phyloP scores from a whole-genome alignment of 1,140 invertebrate species.

The Hydropsyche tenuis region DNA sequence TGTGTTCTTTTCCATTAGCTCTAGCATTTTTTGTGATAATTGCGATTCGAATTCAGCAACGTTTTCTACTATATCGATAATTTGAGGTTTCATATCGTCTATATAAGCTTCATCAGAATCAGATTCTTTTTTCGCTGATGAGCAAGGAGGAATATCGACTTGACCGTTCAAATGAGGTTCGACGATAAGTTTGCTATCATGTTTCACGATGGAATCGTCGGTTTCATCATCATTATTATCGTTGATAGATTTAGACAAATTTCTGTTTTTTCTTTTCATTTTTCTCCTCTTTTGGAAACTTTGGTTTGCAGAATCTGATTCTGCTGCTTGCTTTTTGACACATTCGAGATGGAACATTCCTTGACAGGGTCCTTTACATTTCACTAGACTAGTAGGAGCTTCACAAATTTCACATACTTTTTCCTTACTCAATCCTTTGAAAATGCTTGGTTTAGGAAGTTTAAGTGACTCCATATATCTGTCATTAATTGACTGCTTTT shows the following conservation, averaged over 20 bases:
- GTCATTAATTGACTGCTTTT: slow-evolving; percentile 14
- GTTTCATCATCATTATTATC: not conserved
- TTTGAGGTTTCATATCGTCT: not conserved
- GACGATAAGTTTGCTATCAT: slow-evolving; percentile 21
- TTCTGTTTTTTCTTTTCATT: slow-evolving; percentile 17
- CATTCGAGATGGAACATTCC: slow-evolving; percentile 64
- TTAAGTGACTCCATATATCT: slow-evolving; percentile 51
- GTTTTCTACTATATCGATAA: slow-evolving; percentile 46
- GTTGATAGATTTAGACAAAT: slow-evolving; percentile 22
- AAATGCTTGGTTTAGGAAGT: slow-evolving; percentile 64
- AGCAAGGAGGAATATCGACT: slow-evolving; percentile 31
- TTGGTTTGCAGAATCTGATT: slow-evolving; percentile 51
- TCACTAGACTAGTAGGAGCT: slow-evolving; percentile 65
- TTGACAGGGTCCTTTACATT: slow-evolving; percentile 68
- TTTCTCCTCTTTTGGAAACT: slow-evolving; percentile 47
- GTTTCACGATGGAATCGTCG: slow-evolving; percentile 23
- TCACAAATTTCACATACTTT: slow-evolving; percentile 74
- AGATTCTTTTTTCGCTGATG: slow-evolving; percentile 9
- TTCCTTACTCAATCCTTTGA: slow-evolving; percentile 66
- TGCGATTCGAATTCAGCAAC: slow-evolving; percentile 56
- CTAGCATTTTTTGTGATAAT: slow-evolving; percentile 56
- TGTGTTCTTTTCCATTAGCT: slow-evolving; percentile 49
- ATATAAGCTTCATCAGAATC: not conserved
- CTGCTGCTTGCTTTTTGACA: slow-evolving; percentile 51
- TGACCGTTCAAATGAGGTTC: slow-evolving; percentile 42